phyloP scores from a whole-genome alignment of 2,888 invertebrate species.

The Syritta pipiens region DNA sequence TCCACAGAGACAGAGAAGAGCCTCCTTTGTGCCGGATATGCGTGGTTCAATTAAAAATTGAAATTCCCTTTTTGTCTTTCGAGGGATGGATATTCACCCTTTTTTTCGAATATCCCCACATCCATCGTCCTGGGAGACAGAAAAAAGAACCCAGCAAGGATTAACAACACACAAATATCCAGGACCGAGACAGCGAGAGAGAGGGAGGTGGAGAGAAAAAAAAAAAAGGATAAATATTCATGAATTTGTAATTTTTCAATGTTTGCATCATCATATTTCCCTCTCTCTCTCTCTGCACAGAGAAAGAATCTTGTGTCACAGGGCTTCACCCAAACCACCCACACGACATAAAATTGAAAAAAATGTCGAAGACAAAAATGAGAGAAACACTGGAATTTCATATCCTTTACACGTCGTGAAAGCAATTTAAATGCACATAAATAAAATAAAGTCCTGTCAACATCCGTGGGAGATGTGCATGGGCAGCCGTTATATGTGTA shows the following conservation, averaged over 20 bases:
- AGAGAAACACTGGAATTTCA: constrained; percentile 18
- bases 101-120: no score
- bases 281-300: constrained; percentile 2
- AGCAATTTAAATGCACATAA: constrained; percentile 61
- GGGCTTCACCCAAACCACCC: not conserved
- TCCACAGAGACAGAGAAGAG: not conserved
- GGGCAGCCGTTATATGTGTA: constrained; percentile 7
- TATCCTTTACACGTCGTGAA: constrained; percentile 50
- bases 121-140: no score
- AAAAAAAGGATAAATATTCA: constrained; percentile 54
- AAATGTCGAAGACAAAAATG: constrained; percentile 9
- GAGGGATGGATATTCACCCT: constrained; percentile 14
- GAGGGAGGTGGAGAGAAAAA: not conserved
- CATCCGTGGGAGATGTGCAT: constrained; percentile 23
- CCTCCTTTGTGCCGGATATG: constrained; percentile 26
- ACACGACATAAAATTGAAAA: constrained; percentile 47
- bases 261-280: constrained; percentile 61
- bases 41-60: constrained; percentile 58
- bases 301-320: not conserved
- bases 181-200: constrained; percentile 36
- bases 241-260: constrained; percentile 62
- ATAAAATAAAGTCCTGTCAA: constrained; percentile 52
- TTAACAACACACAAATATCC: no score
- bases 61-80: constrained; percentile 49
- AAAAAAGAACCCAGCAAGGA: constrained; percentile 33